Evolutionary conservation across 2,797 vertebrate species (phyloP), one percentile per base, ranked within the genome.

Genomic region (Crocodylus rhombifer): DNA sequence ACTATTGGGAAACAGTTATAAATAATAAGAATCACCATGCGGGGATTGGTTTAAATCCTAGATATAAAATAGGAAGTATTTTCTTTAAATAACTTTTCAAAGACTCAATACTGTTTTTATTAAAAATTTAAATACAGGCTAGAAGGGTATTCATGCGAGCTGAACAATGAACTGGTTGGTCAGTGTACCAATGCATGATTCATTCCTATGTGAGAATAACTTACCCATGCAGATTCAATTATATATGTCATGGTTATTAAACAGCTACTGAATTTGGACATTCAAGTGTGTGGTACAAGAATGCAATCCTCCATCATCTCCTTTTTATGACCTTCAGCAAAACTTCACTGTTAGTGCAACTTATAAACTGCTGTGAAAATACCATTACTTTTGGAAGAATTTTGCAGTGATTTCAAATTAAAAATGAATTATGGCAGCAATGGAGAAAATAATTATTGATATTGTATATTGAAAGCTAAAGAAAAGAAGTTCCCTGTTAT

Each of bases 231-330:
- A 90, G 78, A 91, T 74, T 23, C 91, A 93, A 89, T 92, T 89
- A 86, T 64, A 28, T 74, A 92, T 80, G 81, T 78, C 74, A 77
- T 78, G 69, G 80, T 80, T 94, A 84, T 82, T 95, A 91, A 93
- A 89, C 76, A 92, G 78, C 80, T 80, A 64, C 87, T 76, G 67
- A 80, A 8, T 88, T 81, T 82, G 26, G 74, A 67, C 65, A 57
- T 56, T 51, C 26, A 86, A 84, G 56, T 71, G n/a, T 57, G 65
- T 51, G 20, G 42, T 75, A 87, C 67, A 57, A 36, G 36, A 91
- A 93, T 69, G 94, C 86, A 77, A 20, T 23, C 23, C 36, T 87
- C 62, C 51, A 71, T 91, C 60, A 58, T 88, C 92, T 91, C n/a
- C 63, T 94, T 90, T 95, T 88, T 28, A 77, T 67, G 77, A 86